These are phyloP conservation scores for Tragelaphus strepsiceros DNA, from an alignment of 2,113 vertebrate genomes.

Conservation along the genomic window DNA sequence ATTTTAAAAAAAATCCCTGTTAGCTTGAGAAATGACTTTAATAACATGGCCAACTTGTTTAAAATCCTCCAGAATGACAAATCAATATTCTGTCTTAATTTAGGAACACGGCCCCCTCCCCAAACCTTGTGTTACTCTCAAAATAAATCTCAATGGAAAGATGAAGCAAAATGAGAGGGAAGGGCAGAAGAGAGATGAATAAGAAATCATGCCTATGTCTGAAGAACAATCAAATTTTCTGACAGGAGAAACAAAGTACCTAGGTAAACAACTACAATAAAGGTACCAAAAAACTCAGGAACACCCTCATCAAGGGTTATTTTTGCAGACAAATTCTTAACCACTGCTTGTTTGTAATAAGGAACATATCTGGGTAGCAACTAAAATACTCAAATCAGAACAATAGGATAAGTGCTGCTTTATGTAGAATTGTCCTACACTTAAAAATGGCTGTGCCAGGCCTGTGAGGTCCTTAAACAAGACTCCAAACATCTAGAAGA, in stretches of 20 bases:
- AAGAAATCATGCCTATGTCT: neutral
- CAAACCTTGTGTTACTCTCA: neutral
- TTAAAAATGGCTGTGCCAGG: neutral
- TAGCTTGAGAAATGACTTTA: neutral
- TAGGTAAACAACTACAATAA: neutral
- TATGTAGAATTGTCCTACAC: neutral
- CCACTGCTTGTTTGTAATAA: neutral
- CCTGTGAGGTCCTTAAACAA: neutral
- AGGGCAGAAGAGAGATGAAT: neutral
- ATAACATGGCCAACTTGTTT: neutral
- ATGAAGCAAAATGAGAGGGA: neutral
- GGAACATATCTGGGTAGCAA: neutral
- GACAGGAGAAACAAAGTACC: neutral
- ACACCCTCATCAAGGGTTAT: neutral
- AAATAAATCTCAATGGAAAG: neutral
- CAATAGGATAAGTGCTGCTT: neutral
- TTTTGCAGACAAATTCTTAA: neutral
- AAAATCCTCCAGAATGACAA: neutral
- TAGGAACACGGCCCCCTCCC: neutral
- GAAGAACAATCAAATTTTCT: neutral
- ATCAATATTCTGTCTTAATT: neutral
- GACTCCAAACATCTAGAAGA: neutral
- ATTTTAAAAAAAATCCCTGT: neutral
- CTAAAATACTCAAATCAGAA: neutral
- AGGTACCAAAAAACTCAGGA: neutral